These are phyloP conservation scores for Sesia apiformis DNA, from an alignment of 2,888 invertebrate species.

Conservation along the genomic window DNA sequence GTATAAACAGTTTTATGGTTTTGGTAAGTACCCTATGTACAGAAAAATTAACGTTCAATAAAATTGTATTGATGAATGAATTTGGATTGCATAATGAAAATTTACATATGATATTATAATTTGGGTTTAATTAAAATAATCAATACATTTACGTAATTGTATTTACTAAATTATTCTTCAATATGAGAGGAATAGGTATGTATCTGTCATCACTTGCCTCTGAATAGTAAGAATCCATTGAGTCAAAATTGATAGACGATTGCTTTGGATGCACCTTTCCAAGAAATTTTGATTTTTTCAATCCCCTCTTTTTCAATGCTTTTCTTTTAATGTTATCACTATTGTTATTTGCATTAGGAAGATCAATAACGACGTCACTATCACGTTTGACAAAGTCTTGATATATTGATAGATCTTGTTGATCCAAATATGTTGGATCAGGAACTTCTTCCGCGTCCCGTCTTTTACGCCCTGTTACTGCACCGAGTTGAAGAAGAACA, in stretches of 20 bases:
- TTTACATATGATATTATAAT: neutral
- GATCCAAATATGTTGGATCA: constrained; percentile 4
- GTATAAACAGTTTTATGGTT: too few species aligned
- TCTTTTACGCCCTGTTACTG: constrained; percentile 77
- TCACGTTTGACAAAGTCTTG: too few species aligned
- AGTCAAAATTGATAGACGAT: too few species aligned
- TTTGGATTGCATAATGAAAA: neutral
- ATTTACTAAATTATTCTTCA: constrained; percentile 18
- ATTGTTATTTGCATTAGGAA: too few species aligned
- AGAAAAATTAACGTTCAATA: too few species aligned
- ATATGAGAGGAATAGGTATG: constrained; percentile 33
- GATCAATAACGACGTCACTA: too few species aligned
- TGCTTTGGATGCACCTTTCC: too few species aligned
- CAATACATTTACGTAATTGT: constrained; percentile 1
- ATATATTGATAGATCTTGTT: too few species aligned
- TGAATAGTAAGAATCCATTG: neutral
- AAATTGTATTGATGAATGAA: neutral
- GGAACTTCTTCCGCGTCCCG: constrained; percentile 50
- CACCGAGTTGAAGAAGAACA: constrained; percentile 84
- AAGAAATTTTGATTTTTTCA: too few species aligned
- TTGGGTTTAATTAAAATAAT: neutral
- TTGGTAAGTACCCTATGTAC: too few species aligned
- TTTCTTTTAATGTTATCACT: too few species aligned
- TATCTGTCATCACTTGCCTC: neutral
- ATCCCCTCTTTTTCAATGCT: too few species aligned